Base-by-base conservation (phyloP, 2,888 invertebrate species). In the Creontiades dilutus region DNA sequence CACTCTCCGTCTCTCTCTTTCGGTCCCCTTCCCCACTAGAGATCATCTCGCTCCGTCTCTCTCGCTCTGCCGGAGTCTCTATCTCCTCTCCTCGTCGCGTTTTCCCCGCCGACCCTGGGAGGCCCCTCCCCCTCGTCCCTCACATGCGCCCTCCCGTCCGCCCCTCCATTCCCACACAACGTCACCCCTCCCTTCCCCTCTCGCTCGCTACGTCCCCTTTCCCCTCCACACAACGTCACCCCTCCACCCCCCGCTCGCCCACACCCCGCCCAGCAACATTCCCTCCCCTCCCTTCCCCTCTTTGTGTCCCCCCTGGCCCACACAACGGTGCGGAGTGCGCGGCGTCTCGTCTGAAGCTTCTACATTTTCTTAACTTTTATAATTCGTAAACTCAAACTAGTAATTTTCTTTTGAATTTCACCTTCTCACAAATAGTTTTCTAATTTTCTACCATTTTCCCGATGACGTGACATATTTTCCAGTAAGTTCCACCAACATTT, bases 101-200 rank as follows among this genome's bases (percentile, higher is more conserved):
- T 28, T n/a, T 27, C 78, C 46, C 78, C 78, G 37, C 78, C 78
- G 78, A 46, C 78, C 47, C 47, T 78, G 46, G 7, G 4, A 37
- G 37, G 78, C 78, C 46, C 78, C 46, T n/a, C n/a, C n/a, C n/a
- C n/a, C n/a, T n/a, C n/a, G n/a, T n/a, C n/a, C n/a, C n/a, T 75
- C 76, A n/a, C 23, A 13, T 13, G 16, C 76, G 76, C n/a, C 12
- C 27, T 75, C 76, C 12, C 76, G 14, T 28, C 12, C 76, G 76
- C 76, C 76, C 28, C 16, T 28, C 28, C 23, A 75, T 75, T 75
- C 27, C 28, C 28, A 19, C 76, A 13, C 76, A n/a, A n/a, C n/a
- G n/a, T n/a, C 76, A 19, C 76, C 76, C 76, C n/a, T n/a, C n/a
- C n/a, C n/a, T 47, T n/a, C 78, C 47, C 47, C 76, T 76, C 78